These are phyloP conservation scores for Chaetops frenatus DNA, from an alignment of 2,113 vertebrate genomes.

Conservation along the genomic window DNA sequence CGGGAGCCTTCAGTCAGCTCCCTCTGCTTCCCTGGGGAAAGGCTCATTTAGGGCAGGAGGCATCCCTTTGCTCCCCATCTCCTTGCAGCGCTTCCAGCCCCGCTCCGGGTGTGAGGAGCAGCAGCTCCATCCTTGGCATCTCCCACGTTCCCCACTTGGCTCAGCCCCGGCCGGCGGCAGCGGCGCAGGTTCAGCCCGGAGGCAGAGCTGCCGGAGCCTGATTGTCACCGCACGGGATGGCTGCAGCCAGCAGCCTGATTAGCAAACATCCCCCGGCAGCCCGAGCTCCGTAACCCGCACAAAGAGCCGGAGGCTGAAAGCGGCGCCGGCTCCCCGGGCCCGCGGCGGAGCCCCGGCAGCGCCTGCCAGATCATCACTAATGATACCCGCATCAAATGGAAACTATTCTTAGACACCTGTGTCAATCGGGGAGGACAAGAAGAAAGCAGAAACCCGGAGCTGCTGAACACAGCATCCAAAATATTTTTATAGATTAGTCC, in stretches of 20 bases:
- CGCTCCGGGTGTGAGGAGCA: rapidly evolving
- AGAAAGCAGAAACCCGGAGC: neutral
- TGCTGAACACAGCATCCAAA: neutral
- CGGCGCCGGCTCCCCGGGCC: neutral
- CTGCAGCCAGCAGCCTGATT: neutral
- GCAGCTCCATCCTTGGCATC: rapidly evolving
- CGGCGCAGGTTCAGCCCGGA: no score
- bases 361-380: neutral
- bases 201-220: neutral
- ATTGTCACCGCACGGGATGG: rapidly evolving
- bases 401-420: neutral
- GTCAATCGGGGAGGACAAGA: neutral
- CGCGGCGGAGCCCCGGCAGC: neutral
- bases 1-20: rapidly evolving
- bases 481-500: neutral
- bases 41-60: neutral
- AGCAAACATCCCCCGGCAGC: neutral
- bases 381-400: neutral
- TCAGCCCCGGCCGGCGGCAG: rapidly evolving
- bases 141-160: rapidly evolving
- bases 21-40: neutral
- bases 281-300: neutral
- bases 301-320: neutral
- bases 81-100: neutral
- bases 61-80: rapidly evolving